Evolutionary conservation across 2,888 invertebrate species (phyloP).

Genomic region (Cistogaster globosa): DNA sequence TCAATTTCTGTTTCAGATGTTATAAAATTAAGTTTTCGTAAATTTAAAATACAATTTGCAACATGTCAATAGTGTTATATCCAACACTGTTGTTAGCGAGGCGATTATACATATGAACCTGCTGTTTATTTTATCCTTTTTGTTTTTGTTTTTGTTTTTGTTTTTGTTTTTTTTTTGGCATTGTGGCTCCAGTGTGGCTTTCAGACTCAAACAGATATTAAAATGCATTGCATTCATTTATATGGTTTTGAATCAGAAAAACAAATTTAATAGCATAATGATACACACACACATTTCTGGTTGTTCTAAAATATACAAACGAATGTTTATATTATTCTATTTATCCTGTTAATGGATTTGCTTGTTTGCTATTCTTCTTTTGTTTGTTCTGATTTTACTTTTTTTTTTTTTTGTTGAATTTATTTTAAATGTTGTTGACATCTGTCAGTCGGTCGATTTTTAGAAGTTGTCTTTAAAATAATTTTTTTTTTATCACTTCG

Average conservation of each 20-base stretch:
- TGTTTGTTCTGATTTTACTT: background rate
- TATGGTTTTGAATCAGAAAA: constrained; percentile 37
- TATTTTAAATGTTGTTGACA: constrained; percentile 64
- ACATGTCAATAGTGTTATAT: too few relatives aligned
- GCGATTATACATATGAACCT: background rate
- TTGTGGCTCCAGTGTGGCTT: constrained; percentile 60
- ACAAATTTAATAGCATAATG: constrained; percentile 20
- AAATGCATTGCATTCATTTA: too few relatives aligned
- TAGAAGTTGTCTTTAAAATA: constrained; percentile 26
- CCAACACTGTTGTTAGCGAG: too few relatives aligned
- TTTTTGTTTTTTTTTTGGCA: background rate
- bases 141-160: background rate
- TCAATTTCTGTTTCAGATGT: too few relatives aligned
- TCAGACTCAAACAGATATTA: constrained; percentile 13
- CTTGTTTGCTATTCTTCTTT: constrained; percentile 30
- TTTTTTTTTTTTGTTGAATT: constrained; percentile 15
- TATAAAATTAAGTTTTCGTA: too few relatives aligned
- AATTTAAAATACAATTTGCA: too few relatives aligned
- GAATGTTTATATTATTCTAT: constrained; percentile 61
- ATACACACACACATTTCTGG: constrained; percentile 9
- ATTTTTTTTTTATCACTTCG: constrained; percentile 44
- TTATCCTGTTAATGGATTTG: constrained; percentile 69
- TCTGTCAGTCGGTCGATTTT: constrained; percentile 36
- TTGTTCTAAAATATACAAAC: background rate
- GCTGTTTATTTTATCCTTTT: constrained; percentile 8